phyloP scores from a whole-genome alignment of 2,888 invertebrate genomes.

The Agapostemon virescens region DNA sequence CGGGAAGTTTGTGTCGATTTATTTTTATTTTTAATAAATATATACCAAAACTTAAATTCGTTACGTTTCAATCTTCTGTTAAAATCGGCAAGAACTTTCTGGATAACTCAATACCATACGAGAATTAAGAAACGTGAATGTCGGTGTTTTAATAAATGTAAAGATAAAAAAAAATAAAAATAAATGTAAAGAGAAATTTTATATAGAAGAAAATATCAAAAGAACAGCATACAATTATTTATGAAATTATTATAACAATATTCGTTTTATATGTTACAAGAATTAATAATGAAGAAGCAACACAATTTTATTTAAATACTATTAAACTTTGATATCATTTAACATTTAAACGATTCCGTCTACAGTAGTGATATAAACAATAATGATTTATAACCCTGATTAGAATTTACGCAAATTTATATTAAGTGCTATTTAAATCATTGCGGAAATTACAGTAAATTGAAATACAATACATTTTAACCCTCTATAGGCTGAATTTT shows the following conservation, averaged over 20 bases:
- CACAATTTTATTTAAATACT: neutral
- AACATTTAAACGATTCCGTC: neutral
- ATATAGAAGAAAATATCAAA: too few relatives aligned
- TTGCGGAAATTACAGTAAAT: neutral
- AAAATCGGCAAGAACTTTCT: too few relatives aligned
- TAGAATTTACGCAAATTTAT: slow-evolving; percentile 27
- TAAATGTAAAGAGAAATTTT: neutral
- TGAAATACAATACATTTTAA: too few relatives aligned
- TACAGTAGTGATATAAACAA: neutral
- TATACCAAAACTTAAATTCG: too few relatives aligned
- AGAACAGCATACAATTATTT: neutral
- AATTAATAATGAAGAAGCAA: neutral
- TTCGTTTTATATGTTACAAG: neutral
- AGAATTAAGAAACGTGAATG: neutral
- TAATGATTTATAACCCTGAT: neutral
- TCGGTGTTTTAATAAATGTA: neutral
- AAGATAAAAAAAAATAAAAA: too few relatives aligned
- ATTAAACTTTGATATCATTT: neutral
- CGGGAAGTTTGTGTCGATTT: too few relatives aligned
- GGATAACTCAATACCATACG: too few relatives aligned
- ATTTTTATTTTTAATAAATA: too few relatives aligned
- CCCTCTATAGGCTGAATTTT: too few relatives aligned
- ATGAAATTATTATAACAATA: neutral
- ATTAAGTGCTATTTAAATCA: neutral
- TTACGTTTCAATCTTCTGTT: too few relatives aligned